Conservation (phyloP, 1,140 invertebrate genomes). For the Monomorium pharaonis region DNA sequence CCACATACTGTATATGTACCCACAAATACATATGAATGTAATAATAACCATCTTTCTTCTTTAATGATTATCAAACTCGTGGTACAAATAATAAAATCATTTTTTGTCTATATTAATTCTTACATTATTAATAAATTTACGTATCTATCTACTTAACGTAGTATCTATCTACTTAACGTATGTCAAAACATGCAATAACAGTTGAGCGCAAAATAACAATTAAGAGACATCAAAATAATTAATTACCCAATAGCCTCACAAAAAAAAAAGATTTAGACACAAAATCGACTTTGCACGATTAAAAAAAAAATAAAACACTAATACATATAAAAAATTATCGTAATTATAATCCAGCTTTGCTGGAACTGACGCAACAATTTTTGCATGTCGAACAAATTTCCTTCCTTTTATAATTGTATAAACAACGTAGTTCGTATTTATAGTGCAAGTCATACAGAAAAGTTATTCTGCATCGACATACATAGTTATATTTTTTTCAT, state of each 20-base stretch:
- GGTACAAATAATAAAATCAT: neutral
- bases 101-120: neutral
- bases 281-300: neutral
- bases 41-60: neutral
- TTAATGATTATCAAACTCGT: neutral
- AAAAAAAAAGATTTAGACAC: neutral
- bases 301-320: neutral
- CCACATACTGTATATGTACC: neutral
- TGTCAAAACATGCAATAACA: neutral
- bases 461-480: neutral
- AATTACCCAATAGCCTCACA: neutral
- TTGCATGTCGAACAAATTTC: no score
- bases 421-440: neutral
- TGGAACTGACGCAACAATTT: neutral
- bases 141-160: no score
- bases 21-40: neutral
- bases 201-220: neutral
- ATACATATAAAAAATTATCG: neutral
- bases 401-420: neutral
- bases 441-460: no score
- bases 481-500: constrained; percentile 4
- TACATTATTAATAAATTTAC: neutral
- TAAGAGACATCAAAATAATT: neutral
- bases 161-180: neutral
- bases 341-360: neutral